Conservation (phyloP, 1,140 invertebrate genomes). For the Saxidomus purpurata region DNA sequence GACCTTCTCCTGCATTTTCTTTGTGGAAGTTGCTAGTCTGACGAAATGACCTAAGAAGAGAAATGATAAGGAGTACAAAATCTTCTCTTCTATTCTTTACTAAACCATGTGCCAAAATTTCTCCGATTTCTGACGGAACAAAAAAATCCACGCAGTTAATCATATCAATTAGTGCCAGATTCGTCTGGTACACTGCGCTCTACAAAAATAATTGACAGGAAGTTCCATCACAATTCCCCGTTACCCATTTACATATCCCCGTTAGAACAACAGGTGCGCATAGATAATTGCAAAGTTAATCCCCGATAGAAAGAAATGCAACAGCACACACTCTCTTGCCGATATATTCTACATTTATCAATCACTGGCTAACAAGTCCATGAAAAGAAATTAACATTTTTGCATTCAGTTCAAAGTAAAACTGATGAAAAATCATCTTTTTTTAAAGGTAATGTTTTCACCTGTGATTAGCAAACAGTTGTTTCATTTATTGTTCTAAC, state of each 20-base stretch:
- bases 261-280: conserved; percentile 42
- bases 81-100: neutral
- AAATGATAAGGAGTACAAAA: too few relatives aligned
- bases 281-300: conserved; percentile 52
- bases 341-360: conserved; percentile 21
- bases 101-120: conserved; percentile 16
- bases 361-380: conserved; percentile 11
- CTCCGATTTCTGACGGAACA: conserved; percentile 13
- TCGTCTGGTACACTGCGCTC: neutral
- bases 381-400: conserved; percentile 19
- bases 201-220: conserved; percentile 48
- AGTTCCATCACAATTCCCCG: neutral
- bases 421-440: conserved; percentile 11
- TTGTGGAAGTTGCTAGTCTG: too few relatives aligned
- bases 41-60: too few relatives aligned
- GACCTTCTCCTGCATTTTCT: too few relatives aligned
- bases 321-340: neutral
- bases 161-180: conserved; percentile 46
- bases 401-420: conserved; percentile 6
- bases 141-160: conserved; percentile 24
- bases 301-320: conserved; percentile 4
- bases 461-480: conserved; percentile 1
- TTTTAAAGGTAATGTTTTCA: neutral
- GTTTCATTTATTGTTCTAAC: conserved; percentile 18
- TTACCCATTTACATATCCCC: conserved; percentile 32